These are phyloP conservation scores for Lasiurus borealis DNA, from an alignment of 2,113 vertebrate genomes.

Conservation along the genomic window DNA sequence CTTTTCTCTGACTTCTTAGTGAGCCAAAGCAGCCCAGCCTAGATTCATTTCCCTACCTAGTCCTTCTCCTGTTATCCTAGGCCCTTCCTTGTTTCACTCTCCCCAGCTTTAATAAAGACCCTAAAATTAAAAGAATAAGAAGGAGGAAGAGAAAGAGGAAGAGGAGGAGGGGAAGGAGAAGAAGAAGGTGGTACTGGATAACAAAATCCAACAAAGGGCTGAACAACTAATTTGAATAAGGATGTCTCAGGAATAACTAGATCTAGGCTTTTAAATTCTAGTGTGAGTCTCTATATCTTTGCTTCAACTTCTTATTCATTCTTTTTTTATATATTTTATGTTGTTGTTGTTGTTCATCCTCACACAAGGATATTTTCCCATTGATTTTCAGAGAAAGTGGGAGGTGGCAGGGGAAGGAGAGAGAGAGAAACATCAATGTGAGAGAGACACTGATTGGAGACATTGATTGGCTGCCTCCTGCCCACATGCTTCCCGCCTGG, in stretches of 20 bases:
- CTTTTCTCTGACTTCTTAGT: too few species aligned
- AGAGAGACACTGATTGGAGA: too few species aligned
- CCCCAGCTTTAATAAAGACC: too few species aligned
- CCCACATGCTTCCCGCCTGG: too few species aligned
- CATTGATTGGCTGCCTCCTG: too few species aligned
- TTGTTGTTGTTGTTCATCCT: neutral
- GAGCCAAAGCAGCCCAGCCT: too few species aligned
- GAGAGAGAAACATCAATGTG: neutral
- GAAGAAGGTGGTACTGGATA: neutral
- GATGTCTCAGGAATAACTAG: neutral
- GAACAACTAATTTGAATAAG: constrained; percentile 58
- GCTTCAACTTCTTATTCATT: neutral
- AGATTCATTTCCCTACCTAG: too few species aligned
- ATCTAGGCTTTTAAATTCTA: constrained; percentile 18
- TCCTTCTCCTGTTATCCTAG: too few species aligned
- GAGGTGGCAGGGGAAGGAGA: neutral
- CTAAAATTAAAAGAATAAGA: neutral
- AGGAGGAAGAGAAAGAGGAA: constrained; percentile 48
- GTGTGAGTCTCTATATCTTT: neutral
- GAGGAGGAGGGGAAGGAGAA: neutral
- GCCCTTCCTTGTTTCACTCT: too few species aligned
- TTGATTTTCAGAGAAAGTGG: neutral
- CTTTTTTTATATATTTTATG: neutral
- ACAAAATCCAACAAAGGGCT: constrained; percentile 54
- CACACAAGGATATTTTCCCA: too few species aligned